Evolutionary conservation across 1,140 invertebrate species (phyloP).

Genomic region (Rhopalosiphum maidis): DNA sequence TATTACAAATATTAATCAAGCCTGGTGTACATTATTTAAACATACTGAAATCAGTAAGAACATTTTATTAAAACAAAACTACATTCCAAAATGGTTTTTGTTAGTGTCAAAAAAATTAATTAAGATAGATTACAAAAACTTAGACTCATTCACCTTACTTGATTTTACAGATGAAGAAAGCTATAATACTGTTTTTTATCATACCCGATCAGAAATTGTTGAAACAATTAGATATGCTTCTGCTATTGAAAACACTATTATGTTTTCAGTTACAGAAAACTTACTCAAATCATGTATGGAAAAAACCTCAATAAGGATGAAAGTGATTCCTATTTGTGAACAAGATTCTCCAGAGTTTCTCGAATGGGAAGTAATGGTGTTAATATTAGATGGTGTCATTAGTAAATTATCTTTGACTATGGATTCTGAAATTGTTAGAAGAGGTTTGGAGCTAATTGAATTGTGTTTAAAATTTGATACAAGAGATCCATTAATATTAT

Average conservation of each 20-base stretch:
- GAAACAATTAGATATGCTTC: slow-evolving; percentile 81
- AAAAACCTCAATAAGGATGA: slow-evolving; percentile 65
- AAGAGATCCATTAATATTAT: slow-evolving; percentile 78
- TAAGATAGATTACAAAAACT: slow-evolving; percentile 65
- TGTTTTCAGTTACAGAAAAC: slow-evolving; percentile 80
- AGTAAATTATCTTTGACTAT: slow-evolving; percentile 74
- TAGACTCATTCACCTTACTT: slow-evolving; percentile 75
- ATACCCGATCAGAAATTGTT: slow-evolving; percentile 77
- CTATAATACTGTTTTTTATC: slow-evolving; percentile 80
- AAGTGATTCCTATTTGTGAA: slow-evolving; percentile 60
- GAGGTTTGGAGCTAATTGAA: slow-evolving; percentile 76
- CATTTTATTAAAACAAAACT: slow-evolving; percentile 30
- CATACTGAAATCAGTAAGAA: slow-evolving; percentile 52
- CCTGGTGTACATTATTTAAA: slow-evolving; percentile 36
- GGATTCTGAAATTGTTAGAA: slow-evolving; percentile 71
- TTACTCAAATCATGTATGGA: slow-evolving; percentile 77
- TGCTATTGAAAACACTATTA: slow-evolving; percentile 79
- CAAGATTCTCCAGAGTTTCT: slow-evolving; percentile 72
- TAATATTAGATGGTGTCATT: slow-evolving; percentile 79
- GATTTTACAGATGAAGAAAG: slow-evolving; percentile 93
- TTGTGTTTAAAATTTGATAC: slow-evolving; percentile 78
- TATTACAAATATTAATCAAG: slow-evolving; percentile 50
- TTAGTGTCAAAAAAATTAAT: slow-evolving; percentile 65
- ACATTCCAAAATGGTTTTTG: slow-evolving; percentile 58
- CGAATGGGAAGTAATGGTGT: slow-evolving; percentile 81